phyloP scores from a whole-genome alignment of 2,113 vertebrate species.

The Petrocephalus zakoni region DNA sequence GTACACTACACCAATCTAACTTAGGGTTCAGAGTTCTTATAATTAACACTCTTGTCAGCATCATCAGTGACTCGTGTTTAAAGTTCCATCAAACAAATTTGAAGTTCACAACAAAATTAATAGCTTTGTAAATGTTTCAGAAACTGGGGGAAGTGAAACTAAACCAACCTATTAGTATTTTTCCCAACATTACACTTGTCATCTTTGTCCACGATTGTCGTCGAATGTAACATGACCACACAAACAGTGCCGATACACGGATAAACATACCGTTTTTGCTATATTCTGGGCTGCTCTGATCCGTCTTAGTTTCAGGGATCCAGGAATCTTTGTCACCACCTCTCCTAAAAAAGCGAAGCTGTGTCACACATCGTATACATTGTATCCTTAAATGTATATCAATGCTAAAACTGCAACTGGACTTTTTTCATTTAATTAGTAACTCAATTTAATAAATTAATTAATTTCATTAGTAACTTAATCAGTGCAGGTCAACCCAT shows the following conservation, averaged over 20 bases:
- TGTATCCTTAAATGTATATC: neutral
- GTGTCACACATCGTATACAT: neutral
- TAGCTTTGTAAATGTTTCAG: neutral
- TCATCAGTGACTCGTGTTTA: neutral
- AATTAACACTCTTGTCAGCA: neutral
- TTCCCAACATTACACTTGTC: neutral
- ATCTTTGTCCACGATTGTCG: neutral
- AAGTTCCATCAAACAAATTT: neutral
- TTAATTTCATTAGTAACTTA: neutral
- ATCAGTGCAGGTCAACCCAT: neutral
- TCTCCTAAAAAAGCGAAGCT: constrained; percentile 60
- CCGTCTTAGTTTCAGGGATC: constrained; percentile 84
- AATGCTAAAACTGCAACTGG: neutral
- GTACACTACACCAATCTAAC: neutral
- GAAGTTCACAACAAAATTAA: neutral
- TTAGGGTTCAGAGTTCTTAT: neutral
- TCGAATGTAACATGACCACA: neutral
- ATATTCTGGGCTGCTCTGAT: constrained; percentile 88
- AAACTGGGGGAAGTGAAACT: neutral
- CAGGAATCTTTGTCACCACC: constrained; percentile 81
- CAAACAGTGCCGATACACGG: neutral
- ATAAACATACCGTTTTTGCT: constrained; percentile 76
- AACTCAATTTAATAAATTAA: neutral
- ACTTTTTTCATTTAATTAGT: neutral
- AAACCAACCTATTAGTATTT: neutral